These are phyloP conservation scores for Microctenopoma lineatum DNA, from an alignment of 2,797 vertebrate species.

Conservation along the genomic window DNA sequence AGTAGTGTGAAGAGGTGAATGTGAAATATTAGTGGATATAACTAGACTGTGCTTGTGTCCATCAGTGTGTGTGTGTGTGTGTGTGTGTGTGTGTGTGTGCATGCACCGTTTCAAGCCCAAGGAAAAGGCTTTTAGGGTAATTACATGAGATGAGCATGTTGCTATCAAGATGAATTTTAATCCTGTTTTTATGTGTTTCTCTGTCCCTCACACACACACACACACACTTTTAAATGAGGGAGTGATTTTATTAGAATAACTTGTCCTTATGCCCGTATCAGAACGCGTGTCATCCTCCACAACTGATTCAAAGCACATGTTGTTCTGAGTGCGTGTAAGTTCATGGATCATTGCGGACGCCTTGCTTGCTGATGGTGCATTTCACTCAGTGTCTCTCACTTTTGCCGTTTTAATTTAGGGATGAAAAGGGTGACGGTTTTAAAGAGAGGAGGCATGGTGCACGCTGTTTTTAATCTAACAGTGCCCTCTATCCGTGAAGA, in stretches of 20 bases:
- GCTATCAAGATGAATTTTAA: constrained; percentile 59
- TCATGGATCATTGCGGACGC: constrained; percentile 20
- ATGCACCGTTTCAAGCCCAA: constrained; percentile 43
- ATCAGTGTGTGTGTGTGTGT: constrained; percentile 36
- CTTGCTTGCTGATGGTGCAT: constrained; percentile 24
- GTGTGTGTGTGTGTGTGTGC: constrained; percentile 17
- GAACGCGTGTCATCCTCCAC: constrained; percentile 6
- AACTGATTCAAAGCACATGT: constrained; percentile 35
- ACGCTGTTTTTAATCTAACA: constrained; percentile 42
- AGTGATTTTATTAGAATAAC: constrained; percentile 44
- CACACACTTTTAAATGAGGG: constrained; percentile 30
- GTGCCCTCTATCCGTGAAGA: constrained; percentile 62
- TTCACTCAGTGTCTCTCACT: constrained; percentile 16
- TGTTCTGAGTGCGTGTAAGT: constrained; percentile 23
- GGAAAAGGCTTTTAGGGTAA: constrained; percentile 79
- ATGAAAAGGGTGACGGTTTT: not conserved
- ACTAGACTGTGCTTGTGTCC: constrained; percentile 33
- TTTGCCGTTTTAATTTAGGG: constrained; percentile 26
- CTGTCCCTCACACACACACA: constrained; percentile 6
- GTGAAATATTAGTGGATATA: constrained; percentile 46
- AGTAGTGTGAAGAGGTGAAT: constrained; percentile 53
- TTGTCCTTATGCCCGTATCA: not conserved
- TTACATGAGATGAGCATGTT: constrained; percentile 62
- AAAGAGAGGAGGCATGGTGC: not conserved
- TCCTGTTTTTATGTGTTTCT: constrained; percentile 28